phyloP scores from a whole-genome alignment of 2,797 vertebrate species.

The Trachurus trachurus region DNA sequence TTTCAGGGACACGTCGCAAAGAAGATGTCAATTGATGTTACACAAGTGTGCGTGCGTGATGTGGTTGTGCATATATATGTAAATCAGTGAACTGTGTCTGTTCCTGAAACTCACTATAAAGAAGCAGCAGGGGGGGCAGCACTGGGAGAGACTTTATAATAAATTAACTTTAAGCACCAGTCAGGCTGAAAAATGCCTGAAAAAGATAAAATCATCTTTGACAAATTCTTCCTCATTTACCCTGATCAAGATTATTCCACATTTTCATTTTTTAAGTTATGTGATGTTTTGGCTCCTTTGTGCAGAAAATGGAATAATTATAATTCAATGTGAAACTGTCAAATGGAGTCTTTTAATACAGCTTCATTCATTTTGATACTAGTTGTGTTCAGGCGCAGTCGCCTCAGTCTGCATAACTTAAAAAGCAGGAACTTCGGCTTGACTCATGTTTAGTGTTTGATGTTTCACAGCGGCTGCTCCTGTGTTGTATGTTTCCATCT shows the following conservation, averaged over 20 bases:
- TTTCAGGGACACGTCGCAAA: constrained; percentile 11
- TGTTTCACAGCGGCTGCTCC: too few species aligned
- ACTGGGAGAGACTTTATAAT: not conserved
- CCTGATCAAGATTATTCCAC: not conserved
- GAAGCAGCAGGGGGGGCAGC: too few species aligned
- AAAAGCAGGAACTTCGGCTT: not conserved
- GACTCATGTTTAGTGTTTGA: not conserved
- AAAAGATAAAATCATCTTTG: not conserved
- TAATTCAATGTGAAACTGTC: not conserved
- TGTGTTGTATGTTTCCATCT: not conserved
- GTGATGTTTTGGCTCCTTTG: not conserved
- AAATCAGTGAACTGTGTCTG: not conserved
- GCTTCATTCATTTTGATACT: too few species aligned
- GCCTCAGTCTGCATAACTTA: too few species aligned
- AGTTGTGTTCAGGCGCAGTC: not conserved
- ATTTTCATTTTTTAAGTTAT: not conserved
- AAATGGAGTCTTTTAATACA: not conserved
- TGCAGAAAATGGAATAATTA: not conserved
- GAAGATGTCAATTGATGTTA: not conserved
- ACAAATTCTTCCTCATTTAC: not conserved
- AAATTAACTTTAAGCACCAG: not conserved
- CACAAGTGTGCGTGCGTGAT: not conserved
- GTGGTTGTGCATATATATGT: not conserved
- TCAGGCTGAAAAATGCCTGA: not conserved
- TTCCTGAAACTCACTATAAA: not conserved